Evolutionary conservation across 2,113 vertebrate species (phyloP).

Genomic region (Coptodon bakossiorum): DNA sequence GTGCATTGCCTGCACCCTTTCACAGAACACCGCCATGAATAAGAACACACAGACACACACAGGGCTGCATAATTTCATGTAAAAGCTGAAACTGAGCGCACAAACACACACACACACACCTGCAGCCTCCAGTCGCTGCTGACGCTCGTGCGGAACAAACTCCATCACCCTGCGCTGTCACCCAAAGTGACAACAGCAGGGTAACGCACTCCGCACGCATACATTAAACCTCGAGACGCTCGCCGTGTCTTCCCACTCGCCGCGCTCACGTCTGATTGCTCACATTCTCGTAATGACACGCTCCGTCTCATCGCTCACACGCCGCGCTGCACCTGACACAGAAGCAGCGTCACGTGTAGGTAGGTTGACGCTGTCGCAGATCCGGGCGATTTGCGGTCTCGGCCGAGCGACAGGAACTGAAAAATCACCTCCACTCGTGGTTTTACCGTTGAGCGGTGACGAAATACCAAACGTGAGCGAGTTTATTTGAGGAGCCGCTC

Average conservation of each 20-base stretch:
- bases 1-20: neutral
- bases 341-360: neutral
- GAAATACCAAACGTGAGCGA: neutral
- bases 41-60: neutral
- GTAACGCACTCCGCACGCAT: neutral
- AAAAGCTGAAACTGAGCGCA: neutral
- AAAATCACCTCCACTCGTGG: rapidly evolving
- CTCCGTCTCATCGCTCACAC: neutral
- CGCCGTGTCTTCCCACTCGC: neutral
- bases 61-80: neutral
- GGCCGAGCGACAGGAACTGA: neutral
- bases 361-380: neutral
- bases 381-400: neutral
- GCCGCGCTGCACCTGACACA: neutral
- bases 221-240: neutral
- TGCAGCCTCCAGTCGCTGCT: neutral
- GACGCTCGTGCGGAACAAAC: neutral
- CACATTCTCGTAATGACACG: neutral
- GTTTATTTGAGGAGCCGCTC: neutral
- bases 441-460: neutral
- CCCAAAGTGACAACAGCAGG: slow-evolving; percentile 10
- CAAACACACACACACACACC: neutral
- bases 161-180: neutral
- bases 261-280: neutral
- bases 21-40: neutral